phyloP scores from a whole-genome alignment of 2,113 vertebrate species.

The Nothoprocta perdicaria region DNA sequence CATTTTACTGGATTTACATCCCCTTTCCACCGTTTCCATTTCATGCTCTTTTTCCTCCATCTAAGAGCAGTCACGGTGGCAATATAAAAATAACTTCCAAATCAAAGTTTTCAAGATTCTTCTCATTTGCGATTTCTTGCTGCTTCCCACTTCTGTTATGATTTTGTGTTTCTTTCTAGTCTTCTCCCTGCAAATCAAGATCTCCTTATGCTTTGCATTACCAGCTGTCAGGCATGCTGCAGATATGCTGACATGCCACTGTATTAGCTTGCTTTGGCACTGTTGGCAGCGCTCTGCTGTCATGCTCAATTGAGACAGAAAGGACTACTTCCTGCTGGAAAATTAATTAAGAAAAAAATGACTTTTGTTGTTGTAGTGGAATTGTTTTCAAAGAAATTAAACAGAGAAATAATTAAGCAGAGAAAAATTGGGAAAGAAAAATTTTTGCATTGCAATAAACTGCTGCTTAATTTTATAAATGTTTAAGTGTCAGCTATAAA shows the following conservation, averaged over 20 bases:
- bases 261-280: slow-evolving; percentile 23
- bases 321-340: slow-evolving; percentile 18
- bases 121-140: slow-evolving; percentile 37
- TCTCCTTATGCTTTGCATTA: slow-evolving; percentile 61
- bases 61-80: slow-evolving; percentile 28
- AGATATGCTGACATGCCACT: neutral
- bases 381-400: slow-evolving; percentile 42
- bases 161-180: slow-evolving; percentile 47
- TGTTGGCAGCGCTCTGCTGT: slow-evolving; percentile 41
- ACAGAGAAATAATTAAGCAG: neutral
- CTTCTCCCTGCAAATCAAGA: slow-evolving; percentile 59
- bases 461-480: slow-evolving; percentile 6
- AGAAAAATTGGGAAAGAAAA: neutral
- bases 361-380: slow-evolving; percentile 4
- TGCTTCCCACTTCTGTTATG: slow-evolving; percentile 45
- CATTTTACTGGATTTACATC: slow-evolving; percentile 48
- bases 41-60: slow-evolving; percentile 55
- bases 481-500: slow-evolving; percentile 14
- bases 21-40: slow-evolving; percentile 33
- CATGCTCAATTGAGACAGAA: slow-evolving; percentile 51
- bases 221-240: slow-evolving; percentile 53
- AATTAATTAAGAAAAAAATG: slow-evolving; percentile 28
- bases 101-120: slow-evolving; percentile 43
- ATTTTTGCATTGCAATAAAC: neutral
- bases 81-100: slow-evolving; percentile 63